Evolutionary conservation across 2,797 vertebrate species (phyloP), one percentile per base, ranked within the genome.

Genomic region (Staurois parvus): DNA sequence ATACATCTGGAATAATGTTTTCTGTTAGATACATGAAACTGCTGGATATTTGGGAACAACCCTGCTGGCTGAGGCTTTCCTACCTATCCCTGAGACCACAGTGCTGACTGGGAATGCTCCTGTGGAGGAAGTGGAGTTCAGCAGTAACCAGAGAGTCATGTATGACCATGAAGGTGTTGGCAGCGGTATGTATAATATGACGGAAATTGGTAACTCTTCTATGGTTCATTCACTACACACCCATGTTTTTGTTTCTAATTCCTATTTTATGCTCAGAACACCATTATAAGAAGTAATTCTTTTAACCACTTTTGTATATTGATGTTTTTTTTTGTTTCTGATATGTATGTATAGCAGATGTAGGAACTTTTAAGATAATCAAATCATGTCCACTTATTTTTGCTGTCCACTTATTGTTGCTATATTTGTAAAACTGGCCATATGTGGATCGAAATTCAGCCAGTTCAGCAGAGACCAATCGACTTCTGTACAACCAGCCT

Each of bases 121-220:
- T 29, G 74, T 94, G 0, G 97, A 99, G 88, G 96, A 98, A 84
- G 92, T 95, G 69, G 98, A 99, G 91, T 99, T 99, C 70, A 99
- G 98, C 94, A 98, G 97, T 85, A 94, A 95, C 91, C 98, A 98
- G 87, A 94, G 96, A 21, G 95, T 96, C 88, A 91, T 91, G 59
- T 94, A 96, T 85, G 96, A 97, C 91, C 98, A 99, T 0, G 98
- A 99, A 92, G 98, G 97, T 56, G 98, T 99, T 1, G 98, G 98
- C 79, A 99, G 98, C 26, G 97, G 98, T 99, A 93, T 75, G 90
- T 3, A 76, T 48, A 45, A 1, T 52, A 3, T 52, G 17, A 19
- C 3, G 19, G 52, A 7, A 4, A 52, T 19, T 0, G 15, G 3
- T 19, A 52, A 52, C 48, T 5, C 15, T 52, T 52, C 48, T 17